Evolutionary conservation across 2,113 vertebrate genomes (phyloP).

Genomic region (Arothron firmamentum): DNA sequence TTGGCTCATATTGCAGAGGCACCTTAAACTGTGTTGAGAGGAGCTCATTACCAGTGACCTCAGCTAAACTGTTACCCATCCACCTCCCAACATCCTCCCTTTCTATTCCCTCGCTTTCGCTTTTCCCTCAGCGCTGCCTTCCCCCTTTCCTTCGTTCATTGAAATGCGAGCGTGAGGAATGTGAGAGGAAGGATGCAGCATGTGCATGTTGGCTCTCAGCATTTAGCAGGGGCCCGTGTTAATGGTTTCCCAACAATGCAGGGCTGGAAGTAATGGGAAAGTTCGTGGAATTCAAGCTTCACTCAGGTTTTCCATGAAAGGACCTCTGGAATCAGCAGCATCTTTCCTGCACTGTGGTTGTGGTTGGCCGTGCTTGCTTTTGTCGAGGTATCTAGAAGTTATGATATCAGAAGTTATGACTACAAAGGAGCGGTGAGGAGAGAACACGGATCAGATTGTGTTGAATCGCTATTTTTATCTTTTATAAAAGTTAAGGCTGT

Average conservation of each 20-base stretch:
- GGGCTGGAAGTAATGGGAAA: constrained; percentile 3
- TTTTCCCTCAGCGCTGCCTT: constrained; percentile 10
- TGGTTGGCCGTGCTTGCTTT: no score
- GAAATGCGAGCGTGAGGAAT: constrained; percentile 63
- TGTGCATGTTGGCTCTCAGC: constrained; percentile 46
- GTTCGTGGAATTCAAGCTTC: not conserved
- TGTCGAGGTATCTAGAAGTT: not conserved
- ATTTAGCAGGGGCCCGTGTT: constrained; percentile 33
- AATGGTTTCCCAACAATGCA: constrained; percentile 23
- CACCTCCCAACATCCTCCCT: constrained; percentile 22
- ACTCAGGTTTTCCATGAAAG: not conserved
- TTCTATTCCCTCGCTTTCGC: constrained; percentile 33
- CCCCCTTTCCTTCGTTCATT: constrained; percentile 55
- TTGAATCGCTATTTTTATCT: constrained; percentile 3
- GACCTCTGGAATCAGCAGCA: not conserved
- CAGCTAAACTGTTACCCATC: constrained; percentile 12
- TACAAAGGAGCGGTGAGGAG: not conserved
- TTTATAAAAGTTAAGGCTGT: no score
- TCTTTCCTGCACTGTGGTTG: not conserved
- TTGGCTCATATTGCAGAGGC: not conserved
- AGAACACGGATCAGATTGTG: constrained; percentile 18
- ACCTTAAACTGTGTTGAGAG: constrained; percentile 7
- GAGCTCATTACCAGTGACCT: constrained; percentile 48
- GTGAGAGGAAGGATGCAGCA: constrained; percentile 70
- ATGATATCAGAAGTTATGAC: no score